Percentiles rank a stretch among this genome's conserved stretches.
phyloP scores from a whole-genome alignment of 1,140 invertebrate species.

The Neodiprion fabricii region DNA sequence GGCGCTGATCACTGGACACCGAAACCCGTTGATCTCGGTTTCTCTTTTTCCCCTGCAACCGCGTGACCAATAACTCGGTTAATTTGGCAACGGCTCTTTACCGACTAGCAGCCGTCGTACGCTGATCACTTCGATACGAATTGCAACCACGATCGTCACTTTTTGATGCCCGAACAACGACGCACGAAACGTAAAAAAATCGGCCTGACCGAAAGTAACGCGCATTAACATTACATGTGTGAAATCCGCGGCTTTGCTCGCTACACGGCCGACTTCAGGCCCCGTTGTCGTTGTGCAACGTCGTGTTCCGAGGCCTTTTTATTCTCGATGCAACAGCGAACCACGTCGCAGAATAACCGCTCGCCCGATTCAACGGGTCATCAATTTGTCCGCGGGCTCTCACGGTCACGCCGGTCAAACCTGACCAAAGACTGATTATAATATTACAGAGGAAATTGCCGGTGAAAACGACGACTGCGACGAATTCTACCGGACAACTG shows the following conservation, averaged over 20 bases:
- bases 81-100: conserved; percentile 15
- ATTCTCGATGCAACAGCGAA: not conserved
- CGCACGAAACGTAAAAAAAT: not conserved
- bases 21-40: not conserved
- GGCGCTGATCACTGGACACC: not conserved
- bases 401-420: conserved; percentile 25
- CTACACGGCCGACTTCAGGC: not conserved
- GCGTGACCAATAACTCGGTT: conserved; percentile 16
- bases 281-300: not conserved
- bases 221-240: not conserved
- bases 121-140: conserved; percentile 20
- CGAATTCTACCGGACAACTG: conserved; percentile 35
- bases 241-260: not conserved
- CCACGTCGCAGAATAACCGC: not conserved
- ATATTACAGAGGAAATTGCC: conserved; percentile 48
- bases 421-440: conserved; percentile 44
- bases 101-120: conserved; percentile 36
- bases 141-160: not conserved
- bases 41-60: not conserved
- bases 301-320: not conserved
- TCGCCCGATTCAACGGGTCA: conserved; percentile 40
- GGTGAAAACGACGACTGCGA: conserved; percentile 36
- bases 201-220: not conserved
- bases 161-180: not conserved
- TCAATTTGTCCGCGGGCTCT: conserved; percentile 35